Conservation (phyloP, 2,888 invertebrate species). For the Drosophila putrida region DNA sequence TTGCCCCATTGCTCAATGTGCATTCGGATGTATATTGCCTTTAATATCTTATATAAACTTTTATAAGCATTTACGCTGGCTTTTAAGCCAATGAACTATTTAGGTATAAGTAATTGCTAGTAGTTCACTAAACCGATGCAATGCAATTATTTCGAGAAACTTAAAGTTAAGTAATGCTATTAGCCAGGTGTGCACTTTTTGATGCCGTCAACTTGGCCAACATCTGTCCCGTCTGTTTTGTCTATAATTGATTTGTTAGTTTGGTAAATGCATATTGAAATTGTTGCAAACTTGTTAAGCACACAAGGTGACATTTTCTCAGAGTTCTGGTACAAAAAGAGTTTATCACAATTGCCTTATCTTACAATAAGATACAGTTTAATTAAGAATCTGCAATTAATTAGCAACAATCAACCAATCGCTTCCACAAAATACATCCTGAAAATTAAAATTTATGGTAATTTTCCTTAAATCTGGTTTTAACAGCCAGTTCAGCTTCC, state of each 20-base stretch:
- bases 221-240: constrained; percentile 24
- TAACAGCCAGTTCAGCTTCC: neutral
- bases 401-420: constrained; percentile 8
- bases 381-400: constrained; percentile 9
- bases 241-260: constrained; percentile 33
- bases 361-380: constrained; percentile 7
- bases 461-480: neutral
- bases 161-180: constrained; percentile 21
- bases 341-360: constrained; percentile 26
- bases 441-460: neutral
- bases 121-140: constrained; percentile 17
- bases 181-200: constrained; percentile 31
- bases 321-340: constrained; percentile 28
- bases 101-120: constrained; percentile 24
- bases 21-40: neutral
- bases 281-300: constrained; percentile 25
- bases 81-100: constrained; percentile 45
- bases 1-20: neutral
- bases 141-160: constrained; percentile 8
- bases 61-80: neutral
- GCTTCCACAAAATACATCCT: neutral
- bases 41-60: neutral
- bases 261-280: constrained; percentile 19
- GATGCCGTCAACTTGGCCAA: constrained; percentile 14
- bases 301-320: constrained; percentile 43